Conservation (phyloP, 1,140 invertebrate species). For the Goniozus legneri region DNA sequence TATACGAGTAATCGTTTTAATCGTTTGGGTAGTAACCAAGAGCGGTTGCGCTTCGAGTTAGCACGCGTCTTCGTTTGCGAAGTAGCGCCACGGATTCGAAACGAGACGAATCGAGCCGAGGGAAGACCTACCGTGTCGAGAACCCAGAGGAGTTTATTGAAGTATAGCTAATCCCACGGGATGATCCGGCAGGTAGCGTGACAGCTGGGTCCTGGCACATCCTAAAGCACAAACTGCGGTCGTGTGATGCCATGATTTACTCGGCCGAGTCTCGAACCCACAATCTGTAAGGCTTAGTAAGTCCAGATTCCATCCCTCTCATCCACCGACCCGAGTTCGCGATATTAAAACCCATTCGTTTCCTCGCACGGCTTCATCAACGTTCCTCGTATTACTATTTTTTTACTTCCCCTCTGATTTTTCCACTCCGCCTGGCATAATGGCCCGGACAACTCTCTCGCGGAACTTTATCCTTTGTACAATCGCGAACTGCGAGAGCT, state of each 20-base stretch:
- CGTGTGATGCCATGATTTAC: constrained; percentile 44
- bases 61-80: constrained; percentile 9
- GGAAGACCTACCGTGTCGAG: constrained; percentile 1
- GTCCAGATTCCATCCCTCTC: constrained; percentile 23
- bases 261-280: constrained; percentile 37
- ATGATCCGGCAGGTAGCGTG: constrained; percentile 31
- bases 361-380: constrained; percentile 30
- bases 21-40: too few species aligned
- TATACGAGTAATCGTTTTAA: too few species aligned
- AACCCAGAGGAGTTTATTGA: constrained; percentile 32
- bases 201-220: constrained; percentile 36
- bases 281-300: constrained; percentile 47
- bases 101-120: not conserved
- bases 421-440: not conserved
- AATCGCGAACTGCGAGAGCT: too few species aligned
- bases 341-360: constrained; percentile 49
- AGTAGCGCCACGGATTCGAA: not conserved
- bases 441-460: not conserved
- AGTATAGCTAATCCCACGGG: constrained; percentile 37
- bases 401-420: constrained; percentile 10
- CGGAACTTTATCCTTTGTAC: too few species aligned
- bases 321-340: constrained; percentile 22
- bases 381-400: constrained; percentile 16
- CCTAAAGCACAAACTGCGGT: constrained; percentile 32
- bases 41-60: too few species aligned